Evolutionary conservation across 1,140 invertebrate species (phyloP).

Genomic region (Drosophila arizonae): DNA sequence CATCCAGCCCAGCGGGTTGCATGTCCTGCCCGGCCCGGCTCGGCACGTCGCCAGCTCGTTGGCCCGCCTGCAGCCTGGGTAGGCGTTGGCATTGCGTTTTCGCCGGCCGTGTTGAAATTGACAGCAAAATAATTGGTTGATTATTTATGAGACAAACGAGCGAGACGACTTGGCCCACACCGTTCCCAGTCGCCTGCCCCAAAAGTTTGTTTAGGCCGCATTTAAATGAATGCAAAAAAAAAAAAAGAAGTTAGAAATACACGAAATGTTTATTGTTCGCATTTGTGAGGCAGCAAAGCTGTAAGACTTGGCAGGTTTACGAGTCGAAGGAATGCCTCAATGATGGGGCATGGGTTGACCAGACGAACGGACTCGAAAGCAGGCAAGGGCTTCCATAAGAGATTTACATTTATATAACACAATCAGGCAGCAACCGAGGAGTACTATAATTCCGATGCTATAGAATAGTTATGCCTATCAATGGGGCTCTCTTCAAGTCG

Average conservation of each 20-base stretch:
- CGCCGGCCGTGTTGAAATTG: slow-evolving; percentile 81
- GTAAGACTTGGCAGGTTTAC: not conserved
- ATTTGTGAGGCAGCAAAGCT: slow-evolving; percentile 7
- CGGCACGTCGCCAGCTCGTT: slow-evolving; percentile 20
- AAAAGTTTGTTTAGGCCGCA: slow-evolving; percentile 56
- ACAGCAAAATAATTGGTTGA: slow-evolving; percentile 82
- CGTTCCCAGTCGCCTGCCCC: slow-evolving; percentile 2
- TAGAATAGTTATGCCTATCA: not conserved
- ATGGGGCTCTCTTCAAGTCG: not conserved
- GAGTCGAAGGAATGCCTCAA: not conserved
- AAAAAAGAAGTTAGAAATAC: not conserved
- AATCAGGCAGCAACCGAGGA: no score
- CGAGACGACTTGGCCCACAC: slow-evolving; percentile 22
- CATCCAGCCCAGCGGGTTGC: slow-evolving; percentile 68
- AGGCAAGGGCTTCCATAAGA: not conserved
- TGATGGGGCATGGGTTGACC: not conserved
- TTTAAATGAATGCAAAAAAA: slow-evolving; percentile 47
- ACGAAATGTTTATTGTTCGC: slow-evolving; percentile 25
- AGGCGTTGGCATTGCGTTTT: slow-evolving; percentile 74
- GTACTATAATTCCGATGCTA: no score
- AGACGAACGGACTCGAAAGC: not conserved
- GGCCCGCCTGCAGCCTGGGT: slow-evolving; percentile 27
- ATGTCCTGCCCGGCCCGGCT: slow-evolving; percentile 42
- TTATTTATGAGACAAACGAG: slow-evolving; percentile 78
- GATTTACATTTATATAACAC: no score